phyloP scores from a whole-genome alignment of 2,797 vertebrate genomes.

The Oreochromis grahami region DNA sequence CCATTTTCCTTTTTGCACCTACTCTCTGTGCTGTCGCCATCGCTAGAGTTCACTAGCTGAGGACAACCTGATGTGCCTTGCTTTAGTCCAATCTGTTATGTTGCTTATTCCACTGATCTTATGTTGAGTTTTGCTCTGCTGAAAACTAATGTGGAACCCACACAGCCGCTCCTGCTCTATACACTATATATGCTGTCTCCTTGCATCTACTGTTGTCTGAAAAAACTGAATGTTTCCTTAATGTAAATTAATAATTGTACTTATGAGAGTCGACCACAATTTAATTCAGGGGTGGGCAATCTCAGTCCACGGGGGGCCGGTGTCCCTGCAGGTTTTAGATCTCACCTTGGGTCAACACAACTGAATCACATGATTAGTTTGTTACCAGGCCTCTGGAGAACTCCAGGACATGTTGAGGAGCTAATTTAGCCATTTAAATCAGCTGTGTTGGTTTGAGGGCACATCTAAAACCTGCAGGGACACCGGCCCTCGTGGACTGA shows the following conservation, averaged over 20 bases:
- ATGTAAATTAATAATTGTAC: fast-evolving
- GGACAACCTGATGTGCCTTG: not conserved
- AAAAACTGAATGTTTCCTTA: not conserved
- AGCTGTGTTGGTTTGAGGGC: no score
- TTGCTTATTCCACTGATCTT: not conserved
- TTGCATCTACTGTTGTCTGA: not conserved
- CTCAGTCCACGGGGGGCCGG: no score
- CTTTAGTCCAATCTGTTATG: not conserved
- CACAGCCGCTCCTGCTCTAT: not conserved
- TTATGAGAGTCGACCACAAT: not conserved
- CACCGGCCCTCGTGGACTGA: no score
- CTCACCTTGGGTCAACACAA: no score
- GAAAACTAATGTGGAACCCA: not conserved
- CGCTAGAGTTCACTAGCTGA: not conserved
- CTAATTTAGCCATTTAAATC: no score
- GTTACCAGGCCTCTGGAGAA: no score
- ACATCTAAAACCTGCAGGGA: no score
- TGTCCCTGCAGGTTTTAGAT: no score
- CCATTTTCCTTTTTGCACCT: not conserved
- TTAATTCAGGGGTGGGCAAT: not conserved
- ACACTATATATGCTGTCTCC: not conserved
- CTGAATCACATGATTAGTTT: no score
- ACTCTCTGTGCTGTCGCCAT: not conserved
- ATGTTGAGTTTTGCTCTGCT: not conserved
- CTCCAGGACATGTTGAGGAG: no score